Evolutionary conservation across 2,113 vertebrate genomes (phyloP).

Genomic region (Daphoenositta chrysoptera): DNA sequence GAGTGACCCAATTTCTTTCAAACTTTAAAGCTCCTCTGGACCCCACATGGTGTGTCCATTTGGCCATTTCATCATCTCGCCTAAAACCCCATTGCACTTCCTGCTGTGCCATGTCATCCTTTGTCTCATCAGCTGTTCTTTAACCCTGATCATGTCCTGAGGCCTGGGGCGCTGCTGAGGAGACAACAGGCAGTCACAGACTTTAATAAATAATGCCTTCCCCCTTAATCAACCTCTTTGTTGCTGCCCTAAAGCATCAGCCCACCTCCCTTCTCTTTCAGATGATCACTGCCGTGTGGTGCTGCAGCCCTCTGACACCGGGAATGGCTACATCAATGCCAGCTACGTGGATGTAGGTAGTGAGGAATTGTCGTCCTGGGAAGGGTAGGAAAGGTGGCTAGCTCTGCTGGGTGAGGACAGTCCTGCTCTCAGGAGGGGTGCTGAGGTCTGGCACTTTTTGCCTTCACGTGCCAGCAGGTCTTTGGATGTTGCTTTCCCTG

Average conservation of each 20-base stretch:
- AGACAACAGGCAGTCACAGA: accelerated
- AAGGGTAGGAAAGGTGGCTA: neutral
- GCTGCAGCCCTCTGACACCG: neutral
- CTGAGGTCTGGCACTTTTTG: neutral
- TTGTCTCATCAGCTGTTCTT: neutral
- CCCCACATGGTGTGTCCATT: neutral
- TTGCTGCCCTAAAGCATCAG: neutral
- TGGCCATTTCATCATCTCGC: neutral
- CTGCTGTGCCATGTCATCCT: neutral
- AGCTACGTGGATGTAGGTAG: slow-evolving; percentile 58
- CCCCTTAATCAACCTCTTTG: neutral
- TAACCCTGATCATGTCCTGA: neutral
- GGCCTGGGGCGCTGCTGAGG: neutral
- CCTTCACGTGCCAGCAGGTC: neutral
- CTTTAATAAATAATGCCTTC: neutral
- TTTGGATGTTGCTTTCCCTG: neutral
- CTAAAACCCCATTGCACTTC: neutral
- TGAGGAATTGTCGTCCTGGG: neutral
- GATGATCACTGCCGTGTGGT: slow-evolving; percentile 53
- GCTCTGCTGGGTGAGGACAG: neutral
- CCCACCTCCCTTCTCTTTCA: neutral
- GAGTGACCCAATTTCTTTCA: neutral
- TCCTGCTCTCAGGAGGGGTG: neutral
- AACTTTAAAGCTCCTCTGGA: neutral
- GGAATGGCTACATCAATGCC: slow-evolving; percentile 57